Base-by-base conservation (phyloP, 1,140 invertebrate species). In the Aporrectodea caliginosa region DNA sequence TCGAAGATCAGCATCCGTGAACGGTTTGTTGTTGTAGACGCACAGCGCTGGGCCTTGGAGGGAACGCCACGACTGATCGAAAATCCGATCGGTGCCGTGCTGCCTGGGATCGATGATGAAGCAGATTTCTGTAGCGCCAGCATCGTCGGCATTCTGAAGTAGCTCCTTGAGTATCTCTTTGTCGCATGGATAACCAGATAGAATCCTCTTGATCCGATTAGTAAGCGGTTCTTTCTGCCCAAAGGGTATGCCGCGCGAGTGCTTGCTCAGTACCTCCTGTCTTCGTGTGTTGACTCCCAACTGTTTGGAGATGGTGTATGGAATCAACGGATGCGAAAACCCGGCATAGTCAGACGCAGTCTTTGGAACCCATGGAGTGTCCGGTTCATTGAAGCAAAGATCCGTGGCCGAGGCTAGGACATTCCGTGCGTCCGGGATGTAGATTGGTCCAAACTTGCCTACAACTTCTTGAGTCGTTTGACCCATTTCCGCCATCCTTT, bases 101-200 rank as follows among this genome's bases (percentile, higher is more conserved):
- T 35, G 43, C 27, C 69, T 69, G 14, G 31, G 16, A 32, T 80
- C 79, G 16, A 32, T 70, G n/a, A 80, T 27, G 35, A 80, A 80
- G 33, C 43, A 68, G 2, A 87, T 82, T 82, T 89, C 88, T 29
- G 85, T 87, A 16, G 89, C 87, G 72, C 89, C 90, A 75, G 86
- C 87, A 84, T 88, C 86, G 79, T 80, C 82, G 70, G 84, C 79
- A n/a, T 76, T 72, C 69, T 75, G 74, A 1, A 80, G 68, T n/a
- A 80, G 75, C 76, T 80, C 79, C 75, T 77, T 85, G 2, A 85
- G 71, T 31, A 85, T 82, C 35, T 82, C 78, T 31, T 82, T 69
- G 69, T 84, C 85, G 73, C 83, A 84, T 0, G 85, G 85, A 79
- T 87, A 86, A 29, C 82, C 82, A 12, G 76, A 34, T 32, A 88